Evolutionary conservation across 2,888 invertebrate species (phyloP), one percentile per base, ranked within the genome.

Genomic region (Drosophila bunnanda): DNA sequence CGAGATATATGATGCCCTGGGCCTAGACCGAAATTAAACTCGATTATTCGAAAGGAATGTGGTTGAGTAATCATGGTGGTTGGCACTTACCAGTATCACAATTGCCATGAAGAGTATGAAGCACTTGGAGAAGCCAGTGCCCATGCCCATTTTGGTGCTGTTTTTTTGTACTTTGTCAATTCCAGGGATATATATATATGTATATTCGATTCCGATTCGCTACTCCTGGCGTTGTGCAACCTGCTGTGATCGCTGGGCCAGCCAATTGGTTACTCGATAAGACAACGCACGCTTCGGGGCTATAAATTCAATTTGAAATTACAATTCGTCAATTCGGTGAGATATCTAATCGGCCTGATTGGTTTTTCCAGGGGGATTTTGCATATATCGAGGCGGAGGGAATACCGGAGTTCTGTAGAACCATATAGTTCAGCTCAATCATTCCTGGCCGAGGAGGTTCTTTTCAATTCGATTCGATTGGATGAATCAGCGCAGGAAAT

Each of bases 81-180:
- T 3, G 50, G 50, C 50, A 84, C 91, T 88, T 76, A 91, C 91
- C 88, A 91, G 64, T 78, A 91, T 90, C 15, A 91, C 88, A 59
- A 90, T 43, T 12, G 91, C 88, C 91, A 91, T 91, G 70, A 91
- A 91, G 38, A 90, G 76, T 64, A 91, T 90, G 67, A 91, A 91
- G 64, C 91, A 91, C 76, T 91, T 91, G 53, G 90, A 90, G 59
- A 91, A 91, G 30, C 83, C 90, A 59, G 85, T 80, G 73, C 90
- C 90, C 30, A 91, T 82, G 32, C 84, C 80, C 91, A 91, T 91
- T 43, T 70, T 81, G 55, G 36, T 46, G 38, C 2, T 4, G 9
- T 13, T 64, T 36, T 15, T 30, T 36, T 43, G 1, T 22, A 34
- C 32, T 32, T 12, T 32, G 10, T 32, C 32, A 10, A 13, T 5